Base-by-base conservation (phyloP, 2,888 invertebrate genomes). In the Nesidiocoris tenuis region DNA sequence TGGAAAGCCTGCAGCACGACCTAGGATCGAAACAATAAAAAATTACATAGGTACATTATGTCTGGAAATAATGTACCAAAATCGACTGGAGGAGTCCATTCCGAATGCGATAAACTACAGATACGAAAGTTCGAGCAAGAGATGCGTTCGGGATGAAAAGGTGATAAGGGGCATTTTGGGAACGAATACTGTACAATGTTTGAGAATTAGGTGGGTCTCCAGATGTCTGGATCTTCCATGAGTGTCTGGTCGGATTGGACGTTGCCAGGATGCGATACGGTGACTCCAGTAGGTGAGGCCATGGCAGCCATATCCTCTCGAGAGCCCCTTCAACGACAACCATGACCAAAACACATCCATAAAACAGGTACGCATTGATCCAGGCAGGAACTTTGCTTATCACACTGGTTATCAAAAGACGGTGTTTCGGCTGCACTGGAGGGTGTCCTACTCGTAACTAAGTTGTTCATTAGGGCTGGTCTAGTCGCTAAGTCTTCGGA, bases 201-300 rank as follows among this genome's bases (percentile, higher is more conserved):
- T 24, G 72, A 72, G 16, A 25, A 78, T 79, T 81, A 94, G 89
- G 93, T 93, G 83, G 94, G 93, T 86, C 94, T 92, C 94, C 94
- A 94, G 83, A 94, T 93, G 87, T 94, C 94, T 79, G 94, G 94
- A 86, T 94, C 94, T 87, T 94, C 94, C 93, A 94, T 94, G 82
- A 94, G 88, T 79, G 94, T 93, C 83, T 91, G 90, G 83, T 88
- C 85, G 12, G 77, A 76, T 23, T 54, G 71, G 19, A 64, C 76
- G 61, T 19, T 61, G 83, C 89, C 89, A 81, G 89, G 88, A 81
- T 87, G 86, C 82, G 86, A 86, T 80, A 83, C 82, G 82, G 88
- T 89, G 82, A 88, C 88, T 79, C 87, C 79, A 21, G 80, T 80
- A 85, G 89, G 89, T 79, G 90, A 88, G 81, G 90, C 90, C 87